These are phyloP conservation scores for Asarcornis scutulata DNA, from an alignment of 2,113 vertebrate genomes.

Conservation along the genomic window DNA sequence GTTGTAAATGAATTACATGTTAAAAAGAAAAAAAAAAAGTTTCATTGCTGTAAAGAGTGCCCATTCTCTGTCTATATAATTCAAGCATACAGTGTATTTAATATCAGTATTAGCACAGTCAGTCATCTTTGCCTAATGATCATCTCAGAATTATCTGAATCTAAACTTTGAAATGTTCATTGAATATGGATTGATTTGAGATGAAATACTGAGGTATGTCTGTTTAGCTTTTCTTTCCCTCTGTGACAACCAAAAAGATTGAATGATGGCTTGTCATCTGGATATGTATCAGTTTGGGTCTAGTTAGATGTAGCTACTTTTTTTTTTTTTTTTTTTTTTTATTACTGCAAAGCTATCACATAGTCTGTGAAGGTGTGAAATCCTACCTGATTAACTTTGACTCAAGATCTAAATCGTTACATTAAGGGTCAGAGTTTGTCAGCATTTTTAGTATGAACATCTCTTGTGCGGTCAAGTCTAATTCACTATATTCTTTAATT, in stretches of 20 bases:
- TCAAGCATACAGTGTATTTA: too few species aligned
- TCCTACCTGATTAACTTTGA: background rate
- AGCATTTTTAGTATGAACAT: background rate
- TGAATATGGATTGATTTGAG: background rate
- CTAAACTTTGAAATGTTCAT: too few species aligned
- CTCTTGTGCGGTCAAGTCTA: background rate
- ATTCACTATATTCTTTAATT: background rate
- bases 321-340: background rate
- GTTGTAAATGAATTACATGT: background rate
- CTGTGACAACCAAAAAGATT: background rate
- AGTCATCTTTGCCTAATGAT: too few species aligned
- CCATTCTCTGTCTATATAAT: too few species aligned
- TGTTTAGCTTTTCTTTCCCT: background rate
- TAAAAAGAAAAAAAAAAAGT: background rate
- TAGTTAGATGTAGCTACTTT: background rate
- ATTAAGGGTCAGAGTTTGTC: background rate
- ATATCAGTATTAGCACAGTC: too few species aligned
- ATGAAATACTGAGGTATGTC: background rate
- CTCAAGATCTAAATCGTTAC: background rate
- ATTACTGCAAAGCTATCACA: background rate
- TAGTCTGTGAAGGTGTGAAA: background rate
- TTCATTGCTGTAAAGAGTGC: background rate
- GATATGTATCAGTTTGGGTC: background rate
- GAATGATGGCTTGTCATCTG: background rate
- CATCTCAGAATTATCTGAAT: too few species aligned